Conservation (phyloP, 2,113 vertebrate species). For the Stegostoma tigrinum region DNA sequence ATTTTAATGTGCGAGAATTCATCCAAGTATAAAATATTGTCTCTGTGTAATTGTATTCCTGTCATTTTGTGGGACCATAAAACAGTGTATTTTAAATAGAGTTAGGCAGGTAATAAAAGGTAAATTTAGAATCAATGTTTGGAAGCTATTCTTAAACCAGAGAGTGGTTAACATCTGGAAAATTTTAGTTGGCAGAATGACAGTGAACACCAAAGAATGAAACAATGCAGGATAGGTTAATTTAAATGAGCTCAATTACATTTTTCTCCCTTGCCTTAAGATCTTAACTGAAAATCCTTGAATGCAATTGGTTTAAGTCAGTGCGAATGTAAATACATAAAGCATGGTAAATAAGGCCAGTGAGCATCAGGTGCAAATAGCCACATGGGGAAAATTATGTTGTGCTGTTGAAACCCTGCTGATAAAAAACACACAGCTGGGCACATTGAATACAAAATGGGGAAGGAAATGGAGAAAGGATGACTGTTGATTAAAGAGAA, state of each 20-base stretch:
- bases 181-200: not conserved
- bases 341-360: not conserved
- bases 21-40: not conserved
- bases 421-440: not conserved
- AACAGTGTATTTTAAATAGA: not conserved
- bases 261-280: not conserved
- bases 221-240: not conserved
- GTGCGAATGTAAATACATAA: not conserved
- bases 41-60: not conserved
- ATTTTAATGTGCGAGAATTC: not conserved
- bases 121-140: not conserved
- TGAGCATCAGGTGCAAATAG: not conserved
- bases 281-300: not conserved
- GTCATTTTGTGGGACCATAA: not conserved
- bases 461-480: not conserved
- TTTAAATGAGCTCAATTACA: not conserved
- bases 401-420: not conserved
- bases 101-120: not conserved
- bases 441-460: not conserved
- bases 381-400: not conserved
- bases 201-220: not conserved
- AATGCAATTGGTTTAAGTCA: not conserved
- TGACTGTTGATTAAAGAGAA: not conserved
- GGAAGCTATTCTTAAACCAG: not conserved
- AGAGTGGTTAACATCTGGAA: not conserved